phyloP scores from a whole-genome alignment of 2,113 vertebrate genomes.

The Sminthopsis crassicaudata region DNA sequence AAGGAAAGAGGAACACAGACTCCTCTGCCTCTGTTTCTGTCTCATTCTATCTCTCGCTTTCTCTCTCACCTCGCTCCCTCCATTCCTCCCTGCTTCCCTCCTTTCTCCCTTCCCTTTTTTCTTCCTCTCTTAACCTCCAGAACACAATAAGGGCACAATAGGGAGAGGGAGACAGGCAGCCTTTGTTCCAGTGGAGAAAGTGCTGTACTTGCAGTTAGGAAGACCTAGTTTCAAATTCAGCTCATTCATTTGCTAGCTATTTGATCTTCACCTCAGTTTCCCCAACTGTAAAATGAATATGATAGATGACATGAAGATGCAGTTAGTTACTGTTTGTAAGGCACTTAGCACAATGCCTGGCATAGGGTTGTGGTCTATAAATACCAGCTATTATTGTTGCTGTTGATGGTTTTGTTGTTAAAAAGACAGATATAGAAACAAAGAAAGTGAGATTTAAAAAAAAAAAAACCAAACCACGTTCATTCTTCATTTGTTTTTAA shows the following conservation, averaged over 20 bases:
- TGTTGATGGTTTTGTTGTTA: background rate
- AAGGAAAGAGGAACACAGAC: background rate
- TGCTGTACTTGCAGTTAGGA: background rate
- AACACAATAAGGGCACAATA: background rate
- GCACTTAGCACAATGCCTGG: too few species aligned
- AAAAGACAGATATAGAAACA: constrained; percentile 4
- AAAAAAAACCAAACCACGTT: background rate
- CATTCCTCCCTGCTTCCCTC: too few species aligned
- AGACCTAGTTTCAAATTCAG: background rate
- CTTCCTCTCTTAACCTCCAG: too few species aligned
- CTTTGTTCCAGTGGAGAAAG: background rate
- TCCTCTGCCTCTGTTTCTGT: background rate
- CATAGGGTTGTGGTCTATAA: background rate
- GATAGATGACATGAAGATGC: background rate
- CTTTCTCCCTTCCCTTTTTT: too few species aligned
- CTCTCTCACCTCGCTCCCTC: too few species aligned
- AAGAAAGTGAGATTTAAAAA: background rate
- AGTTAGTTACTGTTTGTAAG: background rate
- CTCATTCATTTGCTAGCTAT: background rate
- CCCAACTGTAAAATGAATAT: background rate
- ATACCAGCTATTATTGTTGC: background rate
- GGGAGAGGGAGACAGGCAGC: background rate
- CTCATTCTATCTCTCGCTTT: too few species aligned
- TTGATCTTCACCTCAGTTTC: background rate
- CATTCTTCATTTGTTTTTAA: background rate